Percentiles rank a stretch among this genome's conserved stretches.
phyloP scores from a whole-genome alignment of 2,888 invertebrate species.

The Chironomus riparius region DNA sequence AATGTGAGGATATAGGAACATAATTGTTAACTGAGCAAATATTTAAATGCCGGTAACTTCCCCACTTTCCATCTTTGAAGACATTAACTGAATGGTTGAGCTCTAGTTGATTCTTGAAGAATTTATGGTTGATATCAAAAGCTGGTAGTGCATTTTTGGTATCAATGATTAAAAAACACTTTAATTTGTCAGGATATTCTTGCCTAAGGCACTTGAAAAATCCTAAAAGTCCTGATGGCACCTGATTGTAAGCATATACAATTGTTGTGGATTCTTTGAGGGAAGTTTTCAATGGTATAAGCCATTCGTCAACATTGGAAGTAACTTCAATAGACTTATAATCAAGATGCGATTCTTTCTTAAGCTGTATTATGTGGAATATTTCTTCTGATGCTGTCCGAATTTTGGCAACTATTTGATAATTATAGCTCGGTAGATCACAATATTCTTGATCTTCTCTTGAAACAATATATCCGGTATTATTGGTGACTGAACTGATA shows the following conservation, averaged over 20 bases:
- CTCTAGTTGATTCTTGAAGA: slow-evolving; percentile 56
- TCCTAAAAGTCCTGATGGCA: slow-evolving; percentile 72
- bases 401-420: slow-evolving; percentile 33
- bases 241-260: slow-evolving; percentile 56
- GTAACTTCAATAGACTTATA: slow-evolving; percentile 32
- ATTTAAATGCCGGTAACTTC: slow-evolving; percentile 64
- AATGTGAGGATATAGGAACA: slow-evolving; percentile 49
- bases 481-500: slow-evolving; percentile 45
- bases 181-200: slow-evolving; percentile 61
- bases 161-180: slow-evolving; percentile 56
- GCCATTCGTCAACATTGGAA: slow-evolving; percentile 35
- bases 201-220: slow-evolving; percentile 75
- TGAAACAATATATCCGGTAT: slow-evolving; percentile 52
- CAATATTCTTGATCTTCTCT: slow-evolving; percentile 42
- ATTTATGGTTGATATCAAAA: slow-evolving; percentile 54
- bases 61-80: slow-evolving; percentile 47
- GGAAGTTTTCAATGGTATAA: slow-evolving; percentile 35
- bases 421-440: slow-evolving; percentile 28
- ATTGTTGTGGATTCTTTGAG: slow-evolving; percentile 41
- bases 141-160: slow-evolving; percentile 49
- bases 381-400: slow-evolving; percentile 35
- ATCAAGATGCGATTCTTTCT: not conserved
- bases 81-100: slow-evolving; percentile 76
- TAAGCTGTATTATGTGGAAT: slow-evolving; percentile 35
- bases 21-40: too few species aligned